phyloP scores from a whole-genome alignment of 2,113 vertebrate species.

The Tenebrosternarchus preto region DNA sequence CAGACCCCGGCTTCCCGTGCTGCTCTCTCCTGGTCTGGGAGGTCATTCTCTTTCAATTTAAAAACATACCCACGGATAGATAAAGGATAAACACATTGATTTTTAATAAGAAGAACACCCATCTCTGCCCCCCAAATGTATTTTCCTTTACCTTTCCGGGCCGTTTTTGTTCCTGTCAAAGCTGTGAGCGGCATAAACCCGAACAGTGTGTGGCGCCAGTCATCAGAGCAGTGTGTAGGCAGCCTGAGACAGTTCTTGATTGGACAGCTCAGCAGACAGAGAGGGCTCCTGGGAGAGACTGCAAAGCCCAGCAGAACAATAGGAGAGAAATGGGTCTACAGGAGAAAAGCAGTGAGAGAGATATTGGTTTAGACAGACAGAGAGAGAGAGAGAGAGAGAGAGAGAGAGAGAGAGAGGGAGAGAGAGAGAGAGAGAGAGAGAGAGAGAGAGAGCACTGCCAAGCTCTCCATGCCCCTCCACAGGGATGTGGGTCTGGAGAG shows the following conservation, averaged over 20 bases:
- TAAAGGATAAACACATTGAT: constrained; percentile 12
- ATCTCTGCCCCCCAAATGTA: background rate
- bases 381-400: constrained; percentile 39
- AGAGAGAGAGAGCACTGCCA: background rate
- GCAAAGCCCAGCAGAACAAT: constrained; percentile 14
- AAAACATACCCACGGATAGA: background rate
- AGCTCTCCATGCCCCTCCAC: constrained; percentile 45
- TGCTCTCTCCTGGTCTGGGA: constrained; percentile 51
- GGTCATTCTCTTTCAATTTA: constrained; percentile 13
- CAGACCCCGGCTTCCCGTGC: constrained; percentile 61
- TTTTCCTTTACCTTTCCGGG: constrained; percentile 1
- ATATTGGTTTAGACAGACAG: background rate
- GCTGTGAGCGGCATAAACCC: constrained; percentile 8
- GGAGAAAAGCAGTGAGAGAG: background rate
- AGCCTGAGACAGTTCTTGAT: background rate
- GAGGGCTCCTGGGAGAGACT: constrained; percentile 11
- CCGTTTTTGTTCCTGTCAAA: constrained; percentile 13
- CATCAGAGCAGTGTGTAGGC: constrained; percentile 10
- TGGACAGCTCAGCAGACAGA: constrained; percentile 27
- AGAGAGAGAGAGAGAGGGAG: constrained; percentile 7
- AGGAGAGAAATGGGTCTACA: background rate
- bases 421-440: constrained; percentile 42
- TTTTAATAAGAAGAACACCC: constrained; percentile 3
- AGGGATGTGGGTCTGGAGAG: constrained; percentile 57
- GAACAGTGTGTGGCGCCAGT: constrained; percentile 26